Evolutionary conservation across 2,113 vertebrate species (phyloP), one percentile per base, ranked within the genome.

Genomic region (Bothrops jararaca): DNA sequence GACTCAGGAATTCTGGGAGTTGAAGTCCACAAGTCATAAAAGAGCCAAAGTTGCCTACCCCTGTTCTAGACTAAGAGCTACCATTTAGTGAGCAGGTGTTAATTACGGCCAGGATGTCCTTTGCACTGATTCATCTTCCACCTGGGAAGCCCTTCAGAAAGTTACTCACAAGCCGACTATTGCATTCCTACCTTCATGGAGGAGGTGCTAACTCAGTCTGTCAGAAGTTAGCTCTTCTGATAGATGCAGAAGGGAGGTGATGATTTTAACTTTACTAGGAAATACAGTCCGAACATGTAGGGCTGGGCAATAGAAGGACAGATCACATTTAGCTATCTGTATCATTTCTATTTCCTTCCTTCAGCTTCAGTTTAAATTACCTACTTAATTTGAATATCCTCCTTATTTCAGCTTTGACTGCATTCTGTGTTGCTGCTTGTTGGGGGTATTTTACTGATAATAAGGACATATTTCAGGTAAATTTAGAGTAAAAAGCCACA

Each of bases 401-500:
- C 57, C 39, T 93, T 95, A 90, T 95, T 95, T 92, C 90, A 89
- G 1, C 4, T 85, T 92, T 94, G 8, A 91, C 86, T 94, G 34
- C 92, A 26, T 86, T 93, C 48, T 91, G 0, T 86, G 1, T 93
- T 95, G 52, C 42, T 93, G 91, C 13, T 94, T 93, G 9, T 50
- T 91, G 54, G 88, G 42, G 22, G 24, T 86, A 8, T 87, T 93
- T 94, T 94, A 87, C 8, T 24, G 53, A 91, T 92, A 93, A 58
- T 90, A 93, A 95, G 64, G 69, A 91, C n/a, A 3, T 92, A 93
- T 94, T 96, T 89, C 29, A 86, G 29, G 0, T 54, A 95, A 56
- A 91, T 94, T 92, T 97, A 94, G 94, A 91, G 64, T 5, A 93
- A 94, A 0, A 93, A 94, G 56, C 54, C 89, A 89, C 96, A 94